These are phyloP conservation scores for Oxycera nigricornis DNA, from an alignment of 2,888 invertebrate genomes.

Conservation along the genomic window DNA sequence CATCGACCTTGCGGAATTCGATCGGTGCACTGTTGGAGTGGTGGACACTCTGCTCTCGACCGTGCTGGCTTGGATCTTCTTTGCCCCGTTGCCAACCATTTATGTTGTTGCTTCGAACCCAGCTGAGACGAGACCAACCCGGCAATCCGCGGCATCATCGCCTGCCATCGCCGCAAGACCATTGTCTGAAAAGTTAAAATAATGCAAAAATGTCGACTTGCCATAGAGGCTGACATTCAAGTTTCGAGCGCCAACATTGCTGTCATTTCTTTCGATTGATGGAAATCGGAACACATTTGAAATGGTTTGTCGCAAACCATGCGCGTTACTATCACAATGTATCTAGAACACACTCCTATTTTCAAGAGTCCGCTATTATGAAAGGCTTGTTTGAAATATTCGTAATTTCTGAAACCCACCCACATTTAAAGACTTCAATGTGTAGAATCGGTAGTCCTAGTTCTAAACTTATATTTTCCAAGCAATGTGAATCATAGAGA, in stretches of 20 bases:
- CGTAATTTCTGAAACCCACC: no score
- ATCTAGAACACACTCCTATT: no score
- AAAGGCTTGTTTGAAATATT: no score
- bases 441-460: no score
- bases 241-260: constrained; percentile 35
- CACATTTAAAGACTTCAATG: no score
- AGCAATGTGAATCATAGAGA: no score
- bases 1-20: constrained; percentile 52
- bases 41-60: neutral
- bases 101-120: neutral
- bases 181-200: constrained; percentile 48
- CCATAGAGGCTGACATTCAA: constrained; percentile 34
- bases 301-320: neutral
- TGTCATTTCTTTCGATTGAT: constrained; percentile 25
- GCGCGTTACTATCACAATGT: neutral
- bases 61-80: neutral
- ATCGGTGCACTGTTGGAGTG: constrained; percentile 39
- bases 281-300: constrained; percentile 10
- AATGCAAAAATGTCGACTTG: constrained; percentile 52
- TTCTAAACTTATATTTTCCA: no score
- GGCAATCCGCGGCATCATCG: constrained; percentile 9
- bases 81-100: neutral
- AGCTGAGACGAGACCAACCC: neutral
- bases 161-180: constrained; percentile 39
- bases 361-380: no score